A percentile compares a stretch with the other conserved stretches of the same genome.
Conservation (phyloP, 2,888 invertebrate genomes). For the Pseudococcus longispinus region DNA sequence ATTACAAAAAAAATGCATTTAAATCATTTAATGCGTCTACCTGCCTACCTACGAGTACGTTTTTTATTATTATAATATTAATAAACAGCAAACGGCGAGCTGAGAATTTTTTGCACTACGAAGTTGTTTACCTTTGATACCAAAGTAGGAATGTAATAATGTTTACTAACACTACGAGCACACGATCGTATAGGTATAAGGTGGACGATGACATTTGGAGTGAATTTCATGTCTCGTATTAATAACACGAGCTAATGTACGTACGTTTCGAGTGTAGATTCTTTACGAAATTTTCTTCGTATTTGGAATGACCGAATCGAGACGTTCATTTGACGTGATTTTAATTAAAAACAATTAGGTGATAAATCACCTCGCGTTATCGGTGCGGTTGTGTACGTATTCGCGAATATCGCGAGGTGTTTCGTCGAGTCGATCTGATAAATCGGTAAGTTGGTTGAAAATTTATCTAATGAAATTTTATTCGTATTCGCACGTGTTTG, state of each 20-base stretch:
- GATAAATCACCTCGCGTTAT: background rate
- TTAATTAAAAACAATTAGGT: constrained; percentile 12
- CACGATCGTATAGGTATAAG: background rate
- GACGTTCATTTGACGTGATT: background rate
- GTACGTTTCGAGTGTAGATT: background rate
- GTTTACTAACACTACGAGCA: background rate
- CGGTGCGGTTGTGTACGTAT: background rate
- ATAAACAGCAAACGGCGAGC: background rate
- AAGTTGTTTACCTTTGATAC: background rate
- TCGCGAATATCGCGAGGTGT: background rate
- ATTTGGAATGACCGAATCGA: background rate
- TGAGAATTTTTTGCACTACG: background rate
- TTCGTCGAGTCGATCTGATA: background rate
- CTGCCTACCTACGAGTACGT: no score
- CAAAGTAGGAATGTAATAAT: background rate
- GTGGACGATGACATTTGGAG: background rate
- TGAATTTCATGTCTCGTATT: background rate
- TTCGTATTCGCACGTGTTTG: background rate
- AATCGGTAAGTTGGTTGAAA: background rate
- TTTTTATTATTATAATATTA: background rate
- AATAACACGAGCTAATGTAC: background rate
- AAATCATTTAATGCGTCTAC: background rate
- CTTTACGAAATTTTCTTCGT: background rate
- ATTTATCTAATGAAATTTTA: background rate
- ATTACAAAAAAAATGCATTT: background rate